Conservation (phyloP, 1,140 invertebrate genomes). For the Tetramorium parvispinum region DNA sequence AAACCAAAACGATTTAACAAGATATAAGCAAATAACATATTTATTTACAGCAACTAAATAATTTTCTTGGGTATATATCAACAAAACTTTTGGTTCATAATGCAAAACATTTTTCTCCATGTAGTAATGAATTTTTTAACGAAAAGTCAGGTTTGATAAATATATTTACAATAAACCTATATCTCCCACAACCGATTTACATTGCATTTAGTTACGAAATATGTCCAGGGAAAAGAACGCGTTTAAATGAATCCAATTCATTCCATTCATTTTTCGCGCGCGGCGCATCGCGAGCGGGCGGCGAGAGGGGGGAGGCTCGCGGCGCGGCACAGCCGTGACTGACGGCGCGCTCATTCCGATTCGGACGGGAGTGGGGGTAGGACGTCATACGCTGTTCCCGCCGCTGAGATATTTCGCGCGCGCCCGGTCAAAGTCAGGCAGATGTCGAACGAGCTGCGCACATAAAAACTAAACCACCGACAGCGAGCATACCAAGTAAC, state of each 20-base stretch:
- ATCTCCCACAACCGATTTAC: neutral
- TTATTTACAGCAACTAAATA: too few relatives aligned
- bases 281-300: too few relatives aligned
- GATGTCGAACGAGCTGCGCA: neutral
- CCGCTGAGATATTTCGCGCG: neutral
- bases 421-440: neutral
- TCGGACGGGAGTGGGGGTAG: neutral
- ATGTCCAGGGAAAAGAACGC: neutral
- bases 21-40: too few relatives aligned
- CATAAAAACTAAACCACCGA: neutral
- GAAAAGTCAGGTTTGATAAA: neutral
- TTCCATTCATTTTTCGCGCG: neutral
- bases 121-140: too few relatives aligned
- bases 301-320: neutral
- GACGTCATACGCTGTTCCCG: neutral
- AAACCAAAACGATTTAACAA: too few relatives aligned
- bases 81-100: too few relatives aligned
- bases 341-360: neutral
- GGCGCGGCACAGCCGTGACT: neutral
- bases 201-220: neutral
- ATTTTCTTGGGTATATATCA: too few relatives aligned
- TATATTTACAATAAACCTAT: neutral
- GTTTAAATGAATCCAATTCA: neutral
- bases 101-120: too few relatives aligned
- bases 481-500: neutral